Base-by-base conservation (phyloP, 2,888 invertebrate species). In the Nowickia ferox region DNA sequence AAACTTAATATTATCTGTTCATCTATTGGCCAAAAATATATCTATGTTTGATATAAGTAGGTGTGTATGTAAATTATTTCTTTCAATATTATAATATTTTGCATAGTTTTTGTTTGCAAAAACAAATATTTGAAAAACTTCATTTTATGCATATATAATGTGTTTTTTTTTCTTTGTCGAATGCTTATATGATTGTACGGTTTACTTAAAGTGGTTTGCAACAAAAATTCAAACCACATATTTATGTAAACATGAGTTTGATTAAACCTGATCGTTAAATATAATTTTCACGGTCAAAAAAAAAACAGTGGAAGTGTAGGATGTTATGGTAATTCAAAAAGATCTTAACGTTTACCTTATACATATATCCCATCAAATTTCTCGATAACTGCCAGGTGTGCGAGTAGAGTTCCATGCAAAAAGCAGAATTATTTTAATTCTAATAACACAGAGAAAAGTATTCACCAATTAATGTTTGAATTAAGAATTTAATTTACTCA, bases 41-140 rank as follows among this genome's bases (percentile, higher is more conserved):
- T 11, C 19, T 42, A 40, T 51, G 10, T 17, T 48, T n/a, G 17
- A 19, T 69, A 19, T 65, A 38, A 30, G 30, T 30, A 30, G 4
- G 30, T 13, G 22, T 8, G 2, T 63, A 30, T 79, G 17, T 38
- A n/a, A 19, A 19, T 22, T 42, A 55, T 55, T 22, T 2, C 15
- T 11, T 57, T 30, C 6, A 46, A 68, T 51, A 10, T 19, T 22
- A 15, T 57, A 72, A 63, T 48, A 65, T 51, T 71, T 57, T 65
- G 55, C 38, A 55, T 71, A 53, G 15, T n/a, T 57, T 72, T 79
- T 55, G 53, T 48, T 51, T 10, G 44, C 55, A 9, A 78, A 69
- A 78, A 61, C 46, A 77, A 30, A 57, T 42, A 30, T 6, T 30
- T 30, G 6, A 30, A 30, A 30, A 30, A 30, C 19, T 19, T 13